phyloP scores from a whole-genome alignment of 1,140 invertebrate genomes.

The Drosophila santomea region DNA sequence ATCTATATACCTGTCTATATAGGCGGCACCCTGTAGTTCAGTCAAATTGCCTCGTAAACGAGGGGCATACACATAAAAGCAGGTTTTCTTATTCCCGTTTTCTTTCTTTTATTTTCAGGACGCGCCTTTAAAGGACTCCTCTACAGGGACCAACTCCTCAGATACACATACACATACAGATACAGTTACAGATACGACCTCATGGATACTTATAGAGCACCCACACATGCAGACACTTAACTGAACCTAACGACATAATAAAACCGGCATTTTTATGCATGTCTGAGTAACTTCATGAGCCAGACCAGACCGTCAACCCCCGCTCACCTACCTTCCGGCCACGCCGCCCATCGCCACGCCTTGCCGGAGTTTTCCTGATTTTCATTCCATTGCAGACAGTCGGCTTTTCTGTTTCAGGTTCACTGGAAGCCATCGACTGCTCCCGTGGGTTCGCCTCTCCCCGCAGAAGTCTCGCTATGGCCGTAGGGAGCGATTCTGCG shows the following conservation, averaged over 20 bases:
- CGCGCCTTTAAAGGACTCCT: constrained; percentile 48
- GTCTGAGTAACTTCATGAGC: constrained; percentile 82
- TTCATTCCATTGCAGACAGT: constrained; percentile 55
- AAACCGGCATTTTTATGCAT: constrained; percentile 83
- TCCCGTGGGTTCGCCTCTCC: constrained; percentile 53
- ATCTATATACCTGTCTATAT: background rate
- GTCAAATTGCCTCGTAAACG: constrained; percentile 41
- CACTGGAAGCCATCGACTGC: constrained; percentile 53
- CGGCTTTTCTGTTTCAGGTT: constrained; percentile 71
- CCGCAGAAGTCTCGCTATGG: constrained; percentile 8
- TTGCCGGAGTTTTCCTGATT: constrained; percentile 45
- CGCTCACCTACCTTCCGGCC: background rate
- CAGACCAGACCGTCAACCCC: constrained; percentile 54
- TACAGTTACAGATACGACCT: constrained; percentile 18
- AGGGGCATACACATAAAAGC: constrained; percentile 35
- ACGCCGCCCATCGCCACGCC: constrained; percentile 26
- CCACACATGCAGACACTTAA: constrained; percentile 44
- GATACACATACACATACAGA: background rate
- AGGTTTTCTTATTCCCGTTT: constrained; percentile 30
- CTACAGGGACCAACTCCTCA: constrained; percentile 29
- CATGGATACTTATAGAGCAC: constrained; percentile 11
- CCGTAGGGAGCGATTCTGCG: constrained; percentile 46
- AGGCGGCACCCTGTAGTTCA: constrained; percentile 22
- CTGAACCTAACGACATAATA: constrained; percentile 74
- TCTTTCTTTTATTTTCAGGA: constrained; percentile 21